phyloP scores from a whole-genome alignment of 2,113 vertebrate species.

The Brienomyrus longianalis region DNA sequence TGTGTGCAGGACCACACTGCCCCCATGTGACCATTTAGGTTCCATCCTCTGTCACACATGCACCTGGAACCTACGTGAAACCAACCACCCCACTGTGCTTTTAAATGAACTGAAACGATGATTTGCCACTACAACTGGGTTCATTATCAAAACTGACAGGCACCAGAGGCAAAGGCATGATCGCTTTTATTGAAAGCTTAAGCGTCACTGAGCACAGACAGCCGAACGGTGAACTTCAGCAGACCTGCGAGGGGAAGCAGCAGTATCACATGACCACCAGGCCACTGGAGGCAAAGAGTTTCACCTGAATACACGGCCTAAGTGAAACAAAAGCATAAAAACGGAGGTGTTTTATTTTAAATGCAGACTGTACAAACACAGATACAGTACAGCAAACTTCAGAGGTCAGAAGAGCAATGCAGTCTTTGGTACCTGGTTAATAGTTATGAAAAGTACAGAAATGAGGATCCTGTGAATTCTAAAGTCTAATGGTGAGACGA shows the following conservation, averaged over 20 bases:
- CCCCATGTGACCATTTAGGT: neutral
- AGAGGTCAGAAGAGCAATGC: constrained; percentile 31
- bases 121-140: neutral
- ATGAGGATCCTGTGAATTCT: neutral
- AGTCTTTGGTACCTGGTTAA: constrained; percentile 55
- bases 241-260: neutral
- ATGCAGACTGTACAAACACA: constrained; percentile 40
- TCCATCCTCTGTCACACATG: neutral
- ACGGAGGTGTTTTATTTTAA: constrained; percentile 40
- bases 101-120: neutral
- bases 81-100: neutral
- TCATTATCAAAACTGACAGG: neutral
- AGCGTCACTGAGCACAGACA: neutral
- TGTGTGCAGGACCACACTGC: neutral
- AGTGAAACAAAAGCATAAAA: neutral
- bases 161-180: neutral
- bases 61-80: neutral
- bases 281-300: neutral
- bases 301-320: neutral
- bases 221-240: neutral
- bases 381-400: constrained; percentile 41
- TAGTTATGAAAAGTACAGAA: neutral
- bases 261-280: neutral
- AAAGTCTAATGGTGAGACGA: constrained; percentile 18
- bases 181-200: neutral